These are phyloP conservation scores for Machimus rusticus DNA, from an alignment of 2,888 invertebrate genomes.

Conservation along the genomic window DNA sequence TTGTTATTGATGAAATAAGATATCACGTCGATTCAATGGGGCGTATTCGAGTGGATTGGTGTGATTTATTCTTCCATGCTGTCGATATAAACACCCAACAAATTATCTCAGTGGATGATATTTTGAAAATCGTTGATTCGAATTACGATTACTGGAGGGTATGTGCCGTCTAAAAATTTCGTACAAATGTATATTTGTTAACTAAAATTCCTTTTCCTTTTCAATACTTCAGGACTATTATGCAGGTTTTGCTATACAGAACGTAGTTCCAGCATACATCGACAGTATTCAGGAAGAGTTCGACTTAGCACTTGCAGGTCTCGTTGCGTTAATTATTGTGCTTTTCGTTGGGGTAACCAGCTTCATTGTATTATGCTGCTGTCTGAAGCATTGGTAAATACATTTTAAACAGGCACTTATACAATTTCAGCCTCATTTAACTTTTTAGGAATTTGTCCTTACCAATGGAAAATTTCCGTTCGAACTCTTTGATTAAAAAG, in stretches of 20 bases:
- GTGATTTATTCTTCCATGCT: constrained; percentile 85
- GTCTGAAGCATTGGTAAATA: constrained; percentile 80
- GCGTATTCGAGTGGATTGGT: constrained; percentile 69
- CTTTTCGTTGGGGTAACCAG: constrained; percentile 86
- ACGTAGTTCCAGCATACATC: constrained; percentile 75
- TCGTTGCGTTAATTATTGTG: constrained; percentile 85
- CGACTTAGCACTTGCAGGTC: constrained; percentile 84
- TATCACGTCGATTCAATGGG: constrained; percentile 73
- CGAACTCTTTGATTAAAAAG: constrained; percentile 83
- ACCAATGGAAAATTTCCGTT: constrained; percentile 81
- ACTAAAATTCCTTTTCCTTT: background rate
- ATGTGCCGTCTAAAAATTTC: background rate
- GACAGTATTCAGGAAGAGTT: constrained; percentile 77
- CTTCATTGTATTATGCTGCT: constrained; percentile 86
- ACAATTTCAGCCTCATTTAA: background rate
- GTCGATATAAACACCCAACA: constrained; percentile 77
- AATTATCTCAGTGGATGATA: constrained; percentile 79
- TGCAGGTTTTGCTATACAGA: constrained; percentile 77
- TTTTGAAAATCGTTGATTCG: constrained; percentile 81
- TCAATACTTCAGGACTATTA: constrained; percentile 66
- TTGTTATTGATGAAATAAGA: constrained; percentile 81
- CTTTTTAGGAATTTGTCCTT: constrained; percentile 75
- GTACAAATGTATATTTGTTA: background rate
- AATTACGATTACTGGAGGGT: constrained; percentile 85
- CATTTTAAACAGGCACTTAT: background rate